Evolutionary conservation across 92 coral and sea anemone genomes (phyloP), one percentile per base, ranked within the genome.

Genomic region (Diadumene lineata): DNA sequence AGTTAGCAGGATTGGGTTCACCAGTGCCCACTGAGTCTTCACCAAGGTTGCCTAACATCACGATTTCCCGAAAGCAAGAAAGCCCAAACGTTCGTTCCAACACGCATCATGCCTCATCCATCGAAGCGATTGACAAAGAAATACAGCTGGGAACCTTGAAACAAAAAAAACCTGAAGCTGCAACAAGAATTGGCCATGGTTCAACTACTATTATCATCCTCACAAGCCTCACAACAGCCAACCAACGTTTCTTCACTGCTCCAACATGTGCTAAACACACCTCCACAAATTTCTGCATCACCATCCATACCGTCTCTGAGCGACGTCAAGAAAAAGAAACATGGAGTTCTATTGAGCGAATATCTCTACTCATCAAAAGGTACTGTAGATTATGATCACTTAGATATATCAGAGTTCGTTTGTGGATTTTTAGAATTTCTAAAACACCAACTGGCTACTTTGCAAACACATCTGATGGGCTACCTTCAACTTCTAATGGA

Each of bases 341-440:
- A 64, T n/a, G 74, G 68, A 17, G 23, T 77, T 1, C 63, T 79
- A 15, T 84, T 75, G 24, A 62, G 78, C 34, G 72, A 84, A 57
- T 79, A 43, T 31, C 72, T 79, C 50, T 78, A 62, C 28, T 79
- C 80, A 9, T 50, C 80, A 10, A 71, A 83, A 83, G 88, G 88
- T 83, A 78, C 67, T 60, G 50, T 70, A 24, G 72, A 62, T 30
- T 84, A 71, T 34, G 80, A 84, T 57, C 50, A 63, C 11, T 66
- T 84, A 43, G 80, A 71, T n/a, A 57, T 84, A 50, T 63, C 88
- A 22, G 76, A 84, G 26, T 84, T 84, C 50, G 84, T 79, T 19
- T 58, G 80, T 38, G 84, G 84, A 17, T 79, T 78, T 19, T 17
- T 79, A 30, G 79, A 69, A 50, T 77, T 43, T 33, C 29, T 58